Evolutionary conservation across 1,140 invertebrate genomes (phyloP), one percentile per base, ranked within the genome.

Genomic region (Arion vulgaris): DNA sequence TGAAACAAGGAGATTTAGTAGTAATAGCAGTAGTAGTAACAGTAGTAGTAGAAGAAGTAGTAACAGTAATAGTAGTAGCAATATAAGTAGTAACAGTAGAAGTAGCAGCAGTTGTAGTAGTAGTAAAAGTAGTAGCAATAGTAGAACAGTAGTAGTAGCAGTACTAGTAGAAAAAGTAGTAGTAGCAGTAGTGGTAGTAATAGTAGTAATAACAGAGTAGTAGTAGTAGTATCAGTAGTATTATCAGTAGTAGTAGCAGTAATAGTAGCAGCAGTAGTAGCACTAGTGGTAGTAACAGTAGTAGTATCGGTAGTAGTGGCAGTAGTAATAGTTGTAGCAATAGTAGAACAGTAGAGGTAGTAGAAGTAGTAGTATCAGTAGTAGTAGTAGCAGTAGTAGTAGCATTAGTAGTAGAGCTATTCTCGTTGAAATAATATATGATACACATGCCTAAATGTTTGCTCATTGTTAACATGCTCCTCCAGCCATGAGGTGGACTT

Each of bases 171-270:
- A 13, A 69, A 26, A 13, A 69, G 66, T 69, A 69, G 9, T 69
- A 69, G 66, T 69, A 69, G 66, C 26, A 69, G 66, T 69, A 69
- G 66, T 69, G 26, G 66, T 69, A 69, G 66, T 69, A 69, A 26
- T 69, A 69, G 66, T 69, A 69, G 66, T 69, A 69, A 26, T 69
- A 69, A 26, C 26, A 69, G 66, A 69, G 66, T 69, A 69, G 66
- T 69, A 69, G 66, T 69, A 69, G 66, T 69, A 69, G 66, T n/a
- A n/a, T 69, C n/a, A n/a, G n/a, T n/a, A n/a, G n/a, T n/a, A n/a
- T n/a, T n/a, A n/a, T n/a, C n/a, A n/a, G n/a, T n/a, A 69, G 66
- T 69, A 69, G 66, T 69, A 69, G 66, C 34, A 69, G 34, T 69
- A 69, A 26, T n/a, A 11, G 45, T 49, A 9, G 45, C 19, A 49